A percentile compares a stretch with the other conserved stretches of the same genome.
phyloP scores from a whole-genome alignment of 2,797 vertebrate genomes.

The Leucoraja ocellata region DNA sequence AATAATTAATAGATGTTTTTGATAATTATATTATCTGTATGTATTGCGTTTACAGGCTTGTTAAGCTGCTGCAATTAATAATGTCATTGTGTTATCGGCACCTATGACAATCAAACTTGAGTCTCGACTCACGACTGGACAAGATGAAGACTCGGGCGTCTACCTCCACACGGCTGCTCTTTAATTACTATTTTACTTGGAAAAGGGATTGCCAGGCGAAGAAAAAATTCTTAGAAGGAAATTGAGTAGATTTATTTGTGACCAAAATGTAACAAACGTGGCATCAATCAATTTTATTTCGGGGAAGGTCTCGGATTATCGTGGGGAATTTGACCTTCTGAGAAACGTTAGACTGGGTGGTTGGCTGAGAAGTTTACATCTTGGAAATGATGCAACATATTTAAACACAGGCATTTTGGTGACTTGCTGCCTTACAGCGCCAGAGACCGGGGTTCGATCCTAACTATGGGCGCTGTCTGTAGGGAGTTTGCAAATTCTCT shows the following conservation, averaged over 20 bases:
- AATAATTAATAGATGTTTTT: no score
- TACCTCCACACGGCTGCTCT: not conserved
- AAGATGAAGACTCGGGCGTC: not conserved
- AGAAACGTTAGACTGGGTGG: not conserved
- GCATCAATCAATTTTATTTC: not conserved
- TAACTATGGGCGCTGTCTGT: no score
- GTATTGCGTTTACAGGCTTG: no score
- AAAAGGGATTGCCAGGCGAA: not conserved
- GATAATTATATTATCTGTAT: no score
- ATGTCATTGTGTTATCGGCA: not conserved
- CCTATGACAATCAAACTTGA: no score
- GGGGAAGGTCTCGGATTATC: not conserved
- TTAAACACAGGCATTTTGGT: not conserved
- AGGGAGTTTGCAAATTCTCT: no score
- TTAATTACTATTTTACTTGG: not conserved
- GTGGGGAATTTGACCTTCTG: no score
- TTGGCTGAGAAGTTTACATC: not conserved
- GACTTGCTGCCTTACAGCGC: no score
- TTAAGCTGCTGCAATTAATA: no score
- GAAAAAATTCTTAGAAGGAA: not conserved
- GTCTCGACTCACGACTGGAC: not conserved
- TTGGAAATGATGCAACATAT: not conserved
- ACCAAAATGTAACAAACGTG: not conserved
- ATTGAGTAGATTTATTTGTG: not conserved
- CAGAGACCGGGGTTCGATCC: no score